These are phyloP conservation scores for Furnarius figulus DNA, from an alignment of 2,113 vertebrate species.

Conservation along the genomic window DNA sequence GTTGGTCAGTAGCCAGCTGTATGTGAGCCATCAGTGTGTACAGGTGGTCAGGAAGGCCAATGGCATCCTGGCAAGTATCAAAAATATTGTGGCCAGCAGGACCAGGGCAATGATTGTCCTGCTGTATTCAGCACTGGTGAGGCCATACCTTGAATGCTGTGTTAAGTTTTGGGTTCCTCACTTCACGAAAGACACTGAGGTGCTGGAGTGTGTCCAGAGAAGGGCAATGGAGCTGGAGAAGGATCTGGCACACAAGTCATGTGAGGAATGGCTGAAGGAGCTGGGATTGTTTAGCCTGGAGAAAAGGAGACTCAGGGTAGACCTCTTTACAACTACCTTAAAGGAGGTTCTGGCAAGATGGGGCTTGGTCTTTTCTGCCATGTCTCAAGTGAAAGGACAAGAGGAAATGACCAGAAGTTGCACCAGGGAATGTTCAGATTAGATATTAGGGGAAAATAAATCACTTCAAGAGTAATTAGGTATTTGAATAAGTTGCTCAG, in stretches of 20 bases:
- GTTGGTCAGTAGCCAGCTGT: background rate
- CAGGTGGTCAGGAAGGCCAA: background rate
- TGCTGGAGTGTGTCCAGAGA: background rate
- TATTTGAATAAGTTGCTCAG: background rate
- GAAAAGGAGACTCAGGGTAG: background rate
- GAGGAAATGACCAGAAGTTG: background rate
- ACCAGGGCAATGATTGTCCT: background rate
- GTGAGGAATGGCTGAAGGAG: background rate
- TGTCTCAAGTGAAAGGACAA: background rate
- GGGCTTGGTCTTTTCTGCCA: background rate
- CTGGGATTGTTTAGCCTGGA: background rate
- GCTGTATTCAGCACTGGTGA: rapidly evolving
- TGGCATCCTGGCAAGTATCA: background rate
- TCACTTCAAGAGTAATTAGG: background rate
- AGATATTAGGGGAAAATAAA: too few relatives aligned
- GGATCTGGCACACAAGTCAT: too few relatives aligned
- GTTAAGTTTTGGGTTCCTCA: background rate
- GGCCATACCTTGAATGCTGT: background rate
- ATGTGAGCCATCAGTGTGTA: background rate
- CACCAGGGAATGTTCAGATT: background rate
- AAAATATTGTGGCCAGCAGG: background rate
- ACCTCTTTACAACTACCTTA: background rate
- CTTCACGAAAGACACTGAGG: too few relatives aligned
- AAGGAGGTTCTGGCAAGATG: background rate
- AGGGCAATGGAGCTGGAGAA: background rate